phyloP scores from a whole-genome alignment of 2,888 invertebrate genomes.

The Punctoribates punctum region DNA sequence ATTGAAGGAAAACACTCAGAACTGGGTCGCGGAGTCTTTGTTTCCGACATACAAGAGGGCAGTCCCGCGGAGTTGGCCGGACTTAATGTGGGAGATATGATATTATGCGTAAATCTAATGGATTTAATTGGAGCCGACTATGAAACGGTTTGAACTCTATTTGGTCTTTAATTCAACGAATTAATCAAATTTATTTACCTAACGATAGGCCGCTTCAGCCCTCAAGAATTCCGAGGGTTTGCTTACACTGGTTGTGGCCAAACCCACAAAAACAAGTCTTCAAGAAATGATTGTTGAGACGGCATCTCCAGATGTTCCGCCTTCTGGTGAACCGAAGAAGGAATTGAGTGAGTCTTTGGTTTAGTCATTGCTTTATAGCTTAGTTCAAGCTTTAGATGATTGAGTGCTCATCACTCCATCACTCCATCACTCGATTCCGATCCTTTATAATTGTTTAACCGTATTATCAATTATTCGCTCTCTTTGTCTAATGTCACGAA shows the following conservation, averaged over 20 bases:
- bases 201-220: constrained; percentile 69
- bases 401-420: no score
- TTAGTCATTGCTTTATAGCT: no score
- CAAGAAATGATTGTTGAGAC: constrained; percentile 23
- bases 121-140: constrained; percentile 79
- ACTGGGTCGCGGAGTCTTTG: constrained; percentile 85
- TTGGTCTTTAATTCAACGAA: no score
- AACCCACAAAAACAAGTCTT: constrained; percentile 43
- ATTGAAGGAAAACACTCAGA: constrained; percentile 89
- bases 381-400: no score
- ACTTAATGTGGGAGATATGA: constrained; percentile 93
- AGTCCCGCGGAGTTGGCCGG: constrained; percentile 74
- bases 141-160: constrained; percentile 56
- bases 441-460: no score
- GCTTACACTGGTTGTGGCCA: constrained; percentile 46
- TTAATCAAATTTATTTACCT: no score
- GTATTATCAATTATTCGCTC: no score
- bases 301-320: background rate
- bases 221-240: constrained; percentile 77
- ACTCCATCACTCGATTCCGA: no score
- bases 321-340: background rate
- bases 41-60: constrained; percentile 85
- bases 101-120: constrained; percentile 90
- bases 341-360: constrained; percentile 29
- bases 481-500: no score